Conservation (phyloP, 2,888 invertebrate species). For the Ametastegia equiseti region DNA sequence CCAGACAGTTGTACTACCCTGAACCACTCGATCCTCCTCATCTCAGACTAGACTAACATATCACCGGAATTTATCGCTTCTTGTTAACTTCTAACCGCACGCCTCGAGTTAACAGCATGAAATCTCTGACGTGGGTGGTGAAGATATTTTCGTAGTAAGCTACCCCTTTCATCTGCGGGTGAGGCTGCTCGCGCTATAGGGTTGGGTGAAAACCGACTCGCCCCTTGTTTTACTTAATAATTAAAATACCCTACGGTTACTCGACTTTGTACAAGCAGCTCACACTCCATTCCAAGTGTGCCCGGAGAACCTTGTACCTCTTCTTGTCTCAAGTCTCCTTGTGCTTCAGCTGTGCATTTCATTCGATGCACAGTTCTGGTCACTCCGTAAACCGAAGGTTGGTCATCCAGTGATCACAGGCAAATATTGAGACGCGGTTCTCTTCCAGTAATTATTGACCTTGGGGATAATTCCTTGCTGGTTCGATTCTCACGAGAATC, state of each 20-base stretch:
- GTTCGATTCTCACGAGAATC: too few species aligned
- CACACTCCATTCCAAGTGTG: not conserved
- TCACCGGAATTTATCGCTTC: slow-evolving; percentile 3
- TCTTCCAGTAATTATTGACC: too few species aligned
- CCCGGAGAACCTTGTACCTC: not conserved
- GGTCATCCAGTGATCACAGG: too few species aligned
- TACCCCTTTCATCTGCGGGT: slow-evolving; percentile 15
- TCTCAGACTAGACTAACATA: not conserved
- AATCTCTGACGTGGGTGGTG: not conserved
- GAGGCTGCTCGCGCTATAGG: not conserved
- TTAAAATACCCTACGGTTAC: not conserved
- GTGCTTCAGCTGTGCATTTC: not conserved
- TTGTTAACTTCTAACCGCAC: slow-evolving; percentile 9
- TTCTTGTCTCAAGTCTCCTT: not conserved
- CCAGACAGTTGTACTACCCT: too few species aligned
- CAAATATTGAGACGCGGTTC: too few species aligned
- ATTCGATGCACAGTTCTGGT: too few species aligned
- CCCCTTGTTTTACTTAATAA: slow-evolving; percentile 9
- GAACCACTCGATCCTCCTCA: too few species aligned
- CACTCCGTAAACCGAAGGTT: too few species aligned
- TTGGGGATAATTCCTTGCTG: too few species aligned
- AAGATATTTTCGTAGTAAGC: slow-evolving; percentile 5
- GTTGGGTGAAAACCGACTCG: slow-evolving; percentile 1
- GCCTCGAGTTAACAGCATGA: not conserved
- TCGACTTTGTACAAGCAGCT: not conserved